A percentile compares a stretch with the other conserved stretches of the same genome.
phyloP scores from a whole-genome alignment of 2,888 invertebrate genomes.

The Oscheius sp. region DNA sequence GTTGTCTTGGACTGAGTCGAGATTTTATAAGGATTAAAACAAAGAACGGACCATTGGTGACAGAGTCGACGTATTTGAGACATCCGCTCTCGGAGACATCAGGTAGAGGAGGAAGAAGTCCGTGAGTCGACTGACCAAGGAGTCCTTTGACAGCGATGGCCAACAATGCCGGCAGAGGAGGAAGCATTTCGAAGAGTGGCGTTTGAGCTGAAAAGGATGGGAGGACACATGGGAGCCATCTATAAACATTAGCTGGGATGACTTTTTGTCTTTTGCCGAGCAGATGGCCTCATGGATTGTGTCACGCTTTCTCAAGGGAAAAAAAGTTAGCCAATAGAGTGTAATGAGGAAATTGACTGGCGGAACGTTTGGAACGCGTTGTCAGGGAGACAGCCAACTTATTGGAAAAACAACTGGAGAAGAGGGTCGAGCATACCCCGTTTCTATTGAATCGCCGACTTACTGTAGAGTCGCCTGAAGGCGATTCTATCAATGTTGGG shows the following conservation, averaged over 20 bases:
- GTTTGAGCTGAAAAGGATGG: slow-evolving; percentile 13
- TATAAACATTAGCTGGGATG: slow-evolving; percentile 8
- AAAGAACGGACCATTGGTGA: slow-evolving; percentile 46
- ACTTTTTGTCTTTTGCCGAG: neutral
- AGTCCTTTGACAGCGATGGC: slow-evolving; percentile 17
- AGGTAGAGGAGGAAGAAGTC: slow-evolving; percentile 21
- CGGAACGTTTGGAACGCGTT: neutral
- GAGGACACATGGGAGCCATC: slow-evolving; percentile 21
- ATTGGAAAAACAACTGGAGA: neutral
- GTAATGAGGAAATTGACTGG: neutral
- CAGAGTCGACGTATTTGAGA: slow-evolving; percentile 51
- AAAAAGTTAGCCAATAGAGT: neutral
- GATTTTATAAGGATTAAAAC: too few species aligned
- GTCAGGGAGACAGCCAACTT: neutral
- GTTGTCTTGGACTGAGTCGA: slow-evolving; percentile 45
- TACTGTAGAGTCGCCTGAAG: slow-evolving; percentile 63
- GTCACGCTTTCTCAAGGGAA: neutral
- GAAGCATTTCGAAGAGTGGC: slow-evolving; percentile 34
- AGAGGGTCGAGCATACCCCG: too few species aligned
- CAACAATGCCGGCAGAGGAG: slow-evolving; percentile 34
- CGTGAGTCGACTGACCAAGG: neutral
- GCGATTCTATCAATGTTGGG: slow-evolving; percentile 52
- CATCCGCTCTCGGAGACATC: slow-evolving; percentile 40
- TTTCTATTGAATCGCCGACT: too few species aligned
- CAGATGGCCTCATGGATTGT: neutral